Percentiles rank a stretch among this genome's conserved stretches.
phyloP scores from a whole-genome alignment of 1,140 invertebrate species.

The Leguminivora glycinivorella region DNA sequence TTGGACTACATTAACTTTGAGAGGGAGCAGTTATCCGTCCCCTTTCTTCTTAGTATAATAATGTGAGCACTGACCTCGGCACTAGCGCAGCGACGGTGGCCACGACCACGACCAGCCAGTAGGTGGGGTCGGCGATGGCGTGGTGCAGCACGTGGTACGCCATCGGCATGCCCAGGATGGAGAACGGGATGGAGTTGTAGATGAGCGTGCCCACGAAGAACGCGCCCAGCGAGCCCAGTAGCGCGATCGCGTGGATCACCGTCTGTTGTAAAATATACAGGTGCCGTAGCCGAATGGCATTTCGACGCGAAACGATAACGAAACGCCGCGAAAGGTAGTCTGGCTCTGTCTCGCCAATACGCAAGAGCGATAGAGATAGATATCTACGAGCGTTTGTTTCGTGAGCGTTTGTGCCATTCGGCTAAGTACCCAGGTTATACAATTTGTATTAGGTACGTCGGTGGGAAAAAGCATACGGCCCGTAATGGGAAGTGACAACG shows the following conservation, averaged over 20 bases:
- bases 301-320: too few relatives aligned
- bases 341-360: too few relatives aligned
- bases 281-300: too few relatives aligned
- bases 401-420: too few relatives aligned
- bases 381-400: too few relatives aligned
- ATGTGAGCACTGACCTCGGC: constrained; percentile 86
- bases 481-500: background rate
- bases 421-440: too few relatives aligned
- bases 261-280: constrained; percentile 84
- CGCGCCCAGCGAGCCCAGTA: constrained; percentile 87
- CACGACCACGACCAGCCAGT: constrained; percentile 90
- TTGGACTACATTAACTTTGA: too few relatives aligned
- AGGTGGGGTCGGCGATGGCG: constrained; percentile 85
- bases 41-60: background rate
- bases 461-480: too few relatives aligned
- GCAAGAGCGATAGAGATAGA: too few relatives aligned
- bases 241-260: constrained; percentile 88
- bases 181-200: constrained; percentile 89
- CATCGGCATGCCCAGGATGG: constrained; percentile 88
- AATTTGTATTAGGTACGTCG: too few relatives aligned
- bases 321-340: too few relatives aligned
- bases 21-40: too few relatives aligned
- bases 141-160: constrained; percentile 93
- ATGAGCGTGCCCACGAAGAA: constrained; percentile 92
- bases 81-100: constrained; percentile 88